Evolutionary conservation across 2,888 invertebrate genomes (phyloP).

Genomic region (Pteria penguin): DNA sequence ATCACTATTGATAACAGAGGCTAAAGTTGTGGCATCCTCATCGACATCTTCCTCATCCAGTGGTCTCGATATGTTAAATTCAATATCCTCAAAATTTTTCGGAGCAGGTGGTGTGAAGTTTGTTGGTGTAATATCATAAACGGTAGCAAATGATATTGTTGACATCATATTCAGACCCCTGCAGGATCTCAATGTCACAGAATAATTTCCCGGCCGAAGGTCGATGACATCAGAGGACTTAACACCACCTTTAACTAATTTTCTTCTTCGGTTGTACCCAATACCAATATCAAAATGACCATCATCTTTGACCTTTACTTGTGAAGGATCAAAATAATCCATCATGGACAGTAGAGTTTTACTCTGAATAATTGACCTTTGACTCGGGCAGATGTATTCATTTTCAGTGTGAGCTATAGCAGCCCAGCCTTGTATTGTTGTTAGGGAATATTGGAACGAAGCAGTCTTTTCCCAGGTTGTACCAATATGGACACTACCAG

Average conservation of each 20-base stretch:
- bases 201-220: slow-evolving; percentile 42
- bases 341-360: background rate
- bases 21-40: background rate
- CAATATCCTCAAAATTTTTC: slow-evolving; percentile 21
- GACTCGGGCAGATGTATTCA: background rate
- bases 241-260: slow-evolving; percentile 8
- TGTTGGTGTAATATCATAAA: slow-evolving; percentile 15
- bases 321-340: background rate
- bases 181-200: slow-evolving; percentile 28
- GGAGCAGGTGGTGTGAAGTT: slow-evolving; percentile 17
- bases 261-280: slow-evolving; percentile 3
- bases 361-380: background rate
- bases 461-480: slow-evolving; percentile 39
- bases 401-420: slow-evolving; percentile 44
- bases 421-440: slow-evolving; percentile 38
- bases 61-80: slow-evolving; percentile 32
- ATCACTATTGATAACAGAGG: no score
- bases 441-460: slow-evolving; percentile 46
- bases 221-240: background rate
- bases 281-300: background rate
- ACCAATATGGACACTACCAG: slow-evolving; percentile 53
- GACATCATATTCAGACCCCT: slow-evolving; percentile 40
- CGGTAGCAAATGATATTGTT: slow-evolving; percentile 31
- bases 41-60: background rate
- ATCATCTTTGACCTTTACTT: background rate